phyloP scores from a whole-genome alignment of 2,888 invertebrate species.

The Spilarctia lutea region DNA sequence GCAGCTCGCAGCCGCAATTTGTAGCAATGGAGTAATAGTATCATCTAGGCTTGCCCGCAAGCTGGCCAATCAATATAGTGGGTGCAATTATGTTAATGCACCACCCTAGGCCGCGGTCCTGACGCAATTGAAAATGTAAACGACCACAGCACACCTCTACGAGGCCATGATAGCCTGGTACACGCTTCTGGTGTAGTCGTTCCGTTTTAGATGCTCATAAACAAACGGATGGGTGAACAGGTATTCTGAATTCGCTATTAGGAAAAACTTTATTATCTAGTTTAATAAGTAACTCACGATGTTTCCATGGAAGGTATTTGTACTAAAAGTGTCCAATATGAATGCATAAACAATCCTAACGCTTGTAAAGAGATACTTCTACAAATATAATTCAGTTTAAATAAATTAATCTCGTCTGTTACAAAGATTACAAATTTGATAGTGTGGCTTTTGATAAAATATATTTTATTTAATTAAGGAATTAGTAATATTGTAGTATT shows the following conservation, averaged over 20 bases:
- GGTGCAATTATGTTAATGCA: constrained; percentile 85
- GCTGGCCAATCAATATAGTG: constrained; percentile 81
- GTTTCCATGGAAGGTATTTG: not conserved
- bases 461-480: too few species aligned
- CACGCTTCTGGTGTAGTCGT: constrained; percentile 52
- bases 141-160: constrained; percentile 66
- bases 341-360: not conserved
- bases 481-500: too few species aligned
- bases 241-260: constrained; percentile 9
- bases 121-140: constrained; percentile 80
- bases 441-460: too few species aligned
- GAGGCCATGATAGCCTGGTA: constrained; percentile 66
- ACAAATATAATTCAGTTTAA: not conserved
- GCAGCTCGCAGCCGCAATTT: constrained; percentile 41
- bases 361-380: not conserved
- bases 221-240: constrained; percentile 27
- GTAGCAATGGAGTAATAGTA: constrained; percentile 20
- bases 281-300: not conserved
- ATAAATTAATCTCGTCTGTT: too few species aligned
- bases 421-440: not conserved
- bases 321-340: not conserved
- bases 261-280: not conserved
- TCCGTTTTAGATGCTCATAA: constrained; percentile 55
- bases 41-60: constrained; percentile 63
- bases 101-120: constrained; percentile 70